Evolutionary conservation across 2,888 invertebrate species (phyloP), one percentile per base, ranked within the genome.

Genomic region (Mellilla xanthometata): DNA sequence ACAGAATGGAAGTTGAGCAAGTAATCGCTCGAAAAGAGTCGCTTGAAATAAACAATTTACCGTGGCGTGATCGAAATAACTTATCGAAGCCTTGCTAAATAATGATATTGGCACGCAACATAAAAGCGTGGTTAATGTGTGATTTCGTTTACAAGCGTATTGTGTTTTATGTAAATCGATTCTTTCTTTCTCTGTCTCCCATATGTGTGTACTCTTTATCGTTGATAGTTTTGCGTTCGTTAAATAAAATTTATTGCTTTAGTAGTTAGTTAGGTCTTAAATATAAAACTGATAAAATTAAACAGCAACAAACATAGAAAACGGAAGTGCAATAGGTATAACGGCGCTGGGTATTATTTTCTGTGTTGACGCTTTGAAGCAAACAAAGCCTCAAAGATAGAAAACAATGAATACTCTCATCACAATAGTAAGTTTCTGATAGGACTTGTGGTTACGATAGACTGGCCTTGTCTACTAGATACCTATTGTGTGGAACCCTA

Each of bases 331-430:
- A 24, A n/a, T 24, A 24, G n/a, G n/a, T n/a, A n/a, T 24, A 8
- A 3, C 15, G 15, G 15, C 8, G 24, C 2, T n/a, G n/a, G 8
- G 24, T 24, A 24, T 24, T n/a, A 24, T 24, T 60, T 55, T 42
- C 46, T 54, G 42, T 46, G 45, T 41, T 48, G 47, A 54, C 44
- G 55, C 48, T 50, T 50, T 34, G 45, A 51, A 51, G 50, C 51
- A 58, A 63, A 68, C 65, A 70, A 68, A 68, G 57, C 53, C 52
- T 45, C 40, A 51, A 41, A 60, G 52, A 51, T 42, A 44, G 60
- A 15, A 32, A 49, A 73, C 74, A 76, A 76, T 76, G 65, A 63
- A 59, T 33, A 62, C 66, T 60, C 66, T 72, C 70, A 70, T 12
- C 28, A 36, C 36, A 36, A 36, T 36, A 28, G 36, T n/a, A n/a